Evolutionary conservation across 2,888 invertebrate genomes (phyloP).

Genomic region (Tribolium freemani): DNA sequence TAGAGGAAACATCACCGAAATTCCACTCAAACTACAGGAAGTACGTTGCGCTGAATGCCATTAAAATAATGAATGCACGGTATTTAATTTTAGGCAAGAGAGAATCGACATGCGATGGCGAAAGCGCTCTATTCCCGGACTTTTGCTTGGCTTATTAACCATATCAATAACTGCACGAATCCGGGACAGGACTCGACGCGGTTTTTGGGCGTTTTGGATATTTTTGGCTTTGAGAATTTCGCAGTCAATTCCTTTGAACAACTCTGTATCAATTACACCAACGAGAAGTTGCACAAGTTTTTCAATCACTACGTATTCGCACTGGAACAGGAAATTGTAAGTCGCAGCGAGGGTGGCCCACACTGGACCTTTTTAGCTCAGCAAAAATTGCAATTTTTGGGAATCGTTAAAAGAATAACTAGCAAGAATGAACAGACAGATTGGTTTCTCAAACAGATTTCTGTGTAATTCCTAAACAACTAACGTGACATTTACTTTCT

Average conservation of each 20-base stretch:
- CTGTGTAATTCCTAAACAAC: too few relatives aligned
- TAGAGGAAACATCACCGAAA: slow-evolving; percentile 92
- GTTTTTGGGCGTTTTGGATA: slow-evolving; percentile 91
- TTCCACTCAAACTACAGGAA: slow-evolving; percentile 89
- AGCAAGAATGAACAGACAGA: too few relatives aligned
- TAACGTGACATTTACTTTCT: too few relatives aligned
- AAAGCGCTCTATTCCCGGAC: slow-evolving; percentile 91
- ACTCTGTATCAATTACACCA: slow-evolving; percentile 93
- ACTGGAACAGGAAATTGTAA: slow-evolving; percentile 92
- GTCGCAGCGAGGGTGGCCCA: slow-evolving; percentile 57
- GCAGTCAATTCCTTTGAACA: slow-evolving; percentile 92
- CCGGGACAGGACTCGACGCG: slow-evolving; percentile 85
- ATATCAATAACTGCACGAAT: slow-evolving; percentile 92
- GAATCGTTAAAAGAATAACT: too few relatives aligned
- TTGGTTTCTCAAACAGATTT: too few relatives aligned
- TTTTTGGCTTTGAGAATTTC: slow-evolving; percentile 96
- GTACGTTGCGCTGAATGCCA: slow-evolving; percentile 64
- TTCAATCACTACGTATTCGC: slow-evolving; percentile 98
- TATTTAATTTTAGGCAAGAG: slow-evolving; percentile 76
- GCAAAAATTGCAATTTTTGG: too few relatives aligned
- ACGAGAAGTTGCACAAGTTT: slow-evolving; percentile 94
- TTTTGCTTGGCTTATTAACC: slow-evolving; percentile 93
- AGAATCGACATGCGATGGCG: slow-evolving; percentile 94
- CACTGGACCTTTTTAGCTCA: too few relatives aligned
- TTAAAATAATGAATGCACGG: slow-evolving; percentile 9